Percentiles rank a stretch among this genome's conserved stretches.
These are phyloP conservation scores for Metalampra italica DNA, from an alignment of 2,888 invertebrate genomes.

Conservation along the genomic window DNA sequence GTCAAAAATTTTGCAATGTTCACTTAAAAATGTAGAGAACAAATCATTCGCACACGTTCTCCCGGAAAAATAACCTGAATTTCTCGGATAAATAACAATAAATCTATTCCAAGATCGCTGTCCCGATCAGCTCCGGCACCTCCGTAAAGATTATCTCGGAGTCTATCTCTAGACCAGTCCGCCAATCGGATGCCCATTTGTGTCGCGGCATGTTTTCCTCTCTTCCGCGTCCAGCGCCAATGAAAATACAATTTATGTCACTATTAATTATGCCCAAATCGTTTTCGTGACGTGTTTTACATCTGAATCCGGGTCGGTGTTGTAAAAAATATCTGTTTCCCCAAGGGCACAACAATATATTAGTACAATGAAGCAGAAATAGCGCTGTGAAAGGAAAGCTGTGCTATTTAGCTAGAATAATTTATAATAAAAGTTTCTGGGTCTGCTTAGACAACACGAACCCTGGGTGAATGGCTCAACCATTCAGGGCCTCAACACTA, in stretches of 20 bases:
- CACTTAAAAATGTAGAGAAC: background rate
- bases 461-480: no score
- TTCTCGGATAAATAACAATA: slow-evolving; percentile 14
- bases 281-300: slow-evolving; percentile 2
- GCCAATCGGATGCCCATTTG: slow-evolving; percentile 32
- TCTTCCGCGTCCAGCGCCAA: slow-evolving; percentile 19
- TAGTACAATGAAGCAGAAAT: no score
- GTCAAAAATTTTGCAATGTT: background rate
- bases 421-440: no score
- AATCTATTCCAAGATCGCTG: slow-evolving; percentile 31
- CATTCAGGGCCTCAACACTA: no score
- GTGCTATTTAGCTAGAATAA: no score
- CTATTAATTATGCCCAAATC: slow-evolving; percentile 18
- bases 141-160: slow-evolving; percentile 31
- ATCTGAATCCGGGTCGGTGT: slow-evolving; percentile 1
- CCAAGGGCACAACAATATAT: background rate
- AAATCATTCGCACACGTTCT: background rate
- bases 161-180: slow-evolving; percentile 30
- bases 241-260: slow-evolving; percentile 27
- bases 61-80: slow-evolving; percentile 6
- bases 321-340: background rate
- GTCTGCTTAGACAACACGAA: no score
- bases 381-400: no score
- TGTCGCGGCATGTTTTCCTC: slow-evolving; percentile 22
- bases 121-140: slow-evolving; percentile 30